Evolutionary conservation across 2,888 invertebrate genomes (phyloP).

Genomic region (Conistra vaccinii): DNA sequence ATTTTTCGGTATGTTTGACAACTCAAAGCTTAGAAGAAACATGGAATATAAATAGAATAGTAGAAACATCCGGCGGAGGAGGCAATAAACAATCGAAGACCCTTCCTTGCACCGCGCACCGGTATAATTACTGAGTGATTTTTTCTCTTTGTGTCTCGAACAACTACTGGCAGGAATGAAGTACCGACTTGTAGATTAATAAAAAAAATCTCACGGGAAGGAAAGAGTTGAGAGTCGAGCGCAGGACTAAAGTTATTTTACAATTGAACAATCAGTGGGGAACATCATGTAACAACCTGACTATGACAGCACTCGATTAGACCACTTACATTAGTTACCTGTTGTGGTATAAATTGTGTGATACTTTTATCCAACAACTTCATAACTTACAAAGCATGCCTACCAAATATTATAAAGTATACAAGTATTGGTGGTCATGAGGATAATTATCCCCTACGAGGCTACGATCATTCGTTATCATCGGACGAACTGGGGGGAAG

Average conservation of each 20-base stretch:
- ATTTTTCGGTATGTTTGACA: slow-evolving; percentile 60
- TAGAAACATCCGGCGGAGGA: slow-evolving; percentile 83
- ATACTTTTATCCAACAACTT: not conserved
- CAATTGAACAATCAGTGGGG: slow-evolving; percentile 14
- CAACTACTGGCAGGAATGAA: slow-evolving; percentile 72
- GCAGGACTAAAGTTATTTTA: slow-evolving; percentile 31
- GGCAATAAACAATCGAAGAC: slow-evolving; percentile 86
- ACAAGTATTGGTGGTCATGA: slow-evolving; percentile 4
- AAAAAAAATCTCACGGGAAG: slow-evolving; percentile 73
- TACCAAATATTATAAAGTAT: not conserved
- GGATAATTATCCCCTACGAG: slow-evolving; percentile 6
- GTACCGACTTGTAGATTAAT: slow-evolving; percentile 71
- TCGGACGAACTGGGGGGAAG: not conserved
- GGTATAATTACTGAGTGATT: slow-evolving; percentile 79
- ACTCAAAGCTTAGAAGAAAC: slow-evolving; percentile 64
- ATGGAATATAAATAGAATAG: slow-evolving; percentile 68
- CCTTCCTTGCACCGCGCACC: slow-evolving; percentile 79
- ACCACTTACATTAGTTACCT: not conserved
- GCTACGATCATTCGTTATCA: slow-evolving; percentile 5
- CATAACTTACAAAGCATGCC: not conserved
- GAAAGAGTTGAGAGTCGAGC: slow-evolving; percentile 64
- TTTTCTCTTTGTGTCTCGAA: slow-evolving; percentile 72
- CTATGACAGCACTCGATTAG: not conserved
- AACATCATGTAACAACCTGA: not conserved
- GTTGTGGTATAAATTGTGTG: not conserved